Evolutionary conservation across 2,888 invertebrate genomes (phyloP).

Genomic region (Trachelus stipa): DNA sequence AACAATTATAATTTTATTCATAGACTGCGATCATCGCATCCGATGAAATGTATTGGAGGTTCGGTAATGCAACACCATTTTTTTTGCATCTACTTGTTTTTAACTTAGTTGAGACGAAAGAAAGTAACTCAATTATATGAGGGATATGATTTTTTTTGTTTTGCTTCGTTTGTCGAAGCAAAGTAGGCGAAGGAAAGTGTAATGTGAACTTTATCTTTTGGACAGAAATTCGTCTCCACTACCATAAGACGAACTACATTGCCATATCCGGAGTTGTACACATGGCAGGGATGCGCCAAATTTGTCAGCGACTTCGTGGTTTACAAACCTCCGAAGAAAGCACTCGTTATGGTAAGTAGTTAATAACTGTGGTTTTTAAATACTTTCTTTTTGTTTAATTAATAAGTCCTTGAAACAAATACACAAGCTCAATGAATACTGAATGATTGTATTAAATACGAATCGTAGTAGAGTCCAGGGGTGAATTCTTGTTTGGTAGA

Average conservation of each 20-base stretch:
- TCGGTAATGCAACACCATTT: not conserved
- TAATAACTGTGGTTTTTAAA: not conserved
- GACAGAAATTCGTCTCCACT: conserved; percentile 89
- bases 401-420: not conserved
- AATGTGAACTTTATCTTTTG: conserved; percentile 5
- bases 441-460: not conserved
- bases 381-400: not conserved
- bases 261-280: conserved; percentile 76
- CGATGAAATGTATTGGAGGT: not conserved
- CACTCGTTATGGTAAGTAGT: conserved; percentile 76
- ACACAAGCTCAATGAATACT: not conserved
- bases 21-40: not conserved
- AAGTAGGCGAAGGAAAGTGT: not conserved
- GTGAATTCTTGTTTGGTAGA: not conserved
- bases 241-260: conserved; percentile 83
- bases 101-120: not conserved
- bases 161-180: not conserved
- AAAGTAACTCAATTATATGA: not conserved
- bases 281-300: conserved; percentile 78
- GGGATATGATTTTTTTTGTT: not conserved
- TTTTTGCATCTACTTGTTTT: not conserved
- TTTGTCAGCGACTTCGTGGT: conserved; percentile 84
- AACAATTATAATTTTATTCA: not conserved
- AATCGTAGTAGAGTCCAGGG: not conserved
- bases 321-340: conserved; percentile 78